Conservation (phyloP, 2,113 vertebrate genomes). For the Casuarius casuarius region DNA sequence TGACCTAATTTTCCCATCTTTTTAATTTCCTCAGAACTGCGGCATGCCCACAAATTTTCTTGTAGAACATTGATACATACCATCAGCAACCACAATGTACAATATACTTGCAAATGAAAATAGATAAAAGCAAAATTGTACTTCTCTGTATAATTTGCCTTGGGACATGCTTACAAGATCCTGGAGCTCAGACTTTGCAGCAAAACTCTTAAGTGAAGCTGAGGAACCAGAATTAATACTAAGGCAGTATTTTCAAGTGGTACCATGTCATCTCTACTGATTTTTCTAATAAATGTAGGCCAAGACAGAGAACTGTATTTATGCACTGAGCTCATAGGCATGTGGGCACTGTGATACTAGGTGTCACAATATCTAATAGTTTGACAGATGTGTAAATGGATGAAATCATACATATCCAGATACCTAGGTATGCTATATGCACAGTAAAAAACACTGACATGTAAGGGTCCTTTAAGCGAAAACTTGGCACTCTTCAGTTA, state of each 20-base stretch:
- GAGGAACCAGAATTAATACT: neutral
- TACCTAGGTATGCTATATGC: neutral
- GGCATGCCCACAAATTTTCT: neutral
- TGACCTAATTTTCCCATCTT: neutral
- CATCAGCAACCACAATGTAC: neutral
- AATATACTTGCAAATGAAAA: conserved; percentile 1
- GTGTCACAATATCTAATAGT: neutral
- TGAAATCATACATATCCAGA: neutral
- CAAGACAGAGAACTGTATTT: neutral
- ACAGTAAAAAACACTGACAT: neutral
- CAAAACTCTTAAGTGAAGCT: neutral
- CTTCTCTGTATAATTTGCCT: neutral
- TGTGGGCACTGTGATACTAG: neutral
- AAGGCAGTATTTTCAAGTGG: neutral
- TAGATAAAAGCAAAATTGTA: neutral
- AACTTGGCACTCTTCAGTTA: neutral
- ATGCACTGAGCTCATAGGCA: neutral
- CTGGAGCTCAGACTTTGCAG: conserved; percentile 2
- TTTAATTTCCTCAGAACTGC: neutral
- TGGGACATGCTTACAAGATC: neutral
- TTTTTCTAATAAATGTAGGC: neutral
- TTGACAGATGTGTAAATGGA: neutral
- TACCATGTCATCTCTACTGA: neutral
- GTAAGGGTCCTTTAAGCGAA: neutral
- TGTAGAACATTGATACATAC: neutral